Evolutionary conservation across 2,888 invertebrate species (phyloP), one percentile per base, ranked within the genome.

Genomic region (Hydroisotoma schaefferi): DNA sequence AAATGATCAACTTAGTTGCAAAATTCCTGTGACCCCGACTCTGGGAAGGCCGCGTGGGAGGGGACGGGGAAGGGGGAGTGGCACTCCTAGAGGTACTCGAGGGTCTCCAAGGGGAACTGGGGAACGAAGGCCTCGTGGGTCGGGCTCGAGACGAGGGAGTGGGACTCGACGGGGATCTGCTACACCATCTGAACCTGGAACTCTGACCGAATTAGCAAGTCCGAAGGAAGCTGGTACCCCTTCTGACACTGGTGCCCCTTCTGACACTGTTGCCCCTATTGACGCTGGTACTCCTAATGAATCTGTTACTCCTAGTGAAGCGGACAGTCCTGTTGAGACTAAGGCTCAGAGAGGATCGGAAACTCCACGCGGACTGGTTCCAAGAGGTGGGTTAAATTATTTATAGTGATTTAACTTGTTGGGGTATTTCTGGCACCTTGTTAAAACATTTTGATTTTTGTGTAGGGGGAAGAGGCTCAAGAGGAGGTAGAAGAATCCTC

Each of bases 51-150:
- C n/a, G n/a, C n/a, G n/a, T n/a, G 57, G 67, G 15, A 33, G 62
- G 33, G 55, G 65, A 20, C 27, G 68, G 44, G 63, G 68, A 10
- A n/a, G 57, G 15, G 61, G 63, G 12, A 20, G 25, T 38, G 22
- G 23, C 10, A 28, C 33, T 25, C 20, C 27, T 10, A 18, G 33
- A 37, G 52, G 52, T 18, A 4, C 23, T 44, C 55, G 46, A 1
- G 48, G 65, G 20, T 6, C 23, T 44, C 55, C 52, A 1, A 53
- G 65, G 20, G 59, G 63, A 25, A 58, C 60, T 28, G 55, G 62
- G 15, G 28, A 48, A 1, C 55, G 51, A 40, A 46, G 55, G 46
- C 54, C 37, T 27, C n/a, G n/a, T n/a, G n/a, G n/a, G n/a, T n/a
- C n/a, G n/a, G n/a, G n/a, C n/a, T n/a, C n/a, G n/a, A n/a, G n/a